phyloP scores from a whole-genome alignment of 2,113 vertebrate genomes.

The Toxostoma redivivum region DNA sequence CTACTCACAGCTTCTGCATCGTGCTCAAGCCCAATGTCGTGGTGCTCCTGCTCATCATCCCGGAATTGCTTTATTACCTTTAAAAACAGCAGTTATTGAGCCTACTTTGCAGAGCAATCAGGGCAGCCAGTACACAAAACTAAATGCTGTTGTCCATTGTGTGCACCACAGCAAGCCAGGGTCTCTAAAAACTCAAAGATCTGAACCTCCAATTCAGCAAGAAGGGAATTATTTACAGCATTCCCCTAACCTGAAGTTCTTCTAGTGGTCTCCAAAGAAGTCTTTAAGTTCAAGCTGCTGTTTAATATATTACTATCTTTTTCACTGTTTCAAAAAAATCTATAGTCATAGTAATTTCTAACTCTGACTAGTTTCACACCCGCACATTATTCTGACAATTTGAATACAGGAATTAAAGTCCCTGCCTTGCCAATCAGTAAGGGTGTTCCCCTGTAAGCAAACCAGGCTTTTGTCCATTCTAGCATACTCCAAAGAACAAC shows the following conservation, averaged over 20 bases:
- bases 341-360: not conserved
- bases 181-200: not conserved
- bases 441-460: not conserved
- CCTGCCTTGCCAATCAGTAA: not conserved
- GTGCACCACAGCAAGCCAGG: not conserved
- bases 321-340: not conserved
- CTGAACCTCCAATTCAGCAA: not conserved
- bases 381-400: not conserved
- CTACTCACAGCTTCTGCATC: slow-evolving; percentile 84
- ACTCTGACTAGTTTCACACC: not conserved
- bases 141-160: fast-evolving
- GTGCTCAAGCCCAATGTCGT: slow-evolving; percentile 87
- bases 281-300: not conserved
- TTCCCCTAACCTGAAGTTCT: not conserved
- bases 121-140: not conserved
- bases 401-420: not conserved
- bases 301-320: not conserved
- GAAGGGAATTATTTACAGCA: not conserved
- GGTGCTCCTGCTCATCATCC: slow-evolving; percentile 94
- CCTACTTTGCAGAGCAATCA: not conserved
- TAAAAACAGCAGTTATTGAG: not conserved
- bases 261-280: not conserved
- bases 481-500: not conserved
- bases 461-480: not conserved
- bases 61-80: slow-evolving; percentile 92